These are phyloP conservation scores for Periophthalmodon schlosseri DNA, from an alignment of 2,113 vertebrate genomes.

Conservation along the genomic window DNA sequence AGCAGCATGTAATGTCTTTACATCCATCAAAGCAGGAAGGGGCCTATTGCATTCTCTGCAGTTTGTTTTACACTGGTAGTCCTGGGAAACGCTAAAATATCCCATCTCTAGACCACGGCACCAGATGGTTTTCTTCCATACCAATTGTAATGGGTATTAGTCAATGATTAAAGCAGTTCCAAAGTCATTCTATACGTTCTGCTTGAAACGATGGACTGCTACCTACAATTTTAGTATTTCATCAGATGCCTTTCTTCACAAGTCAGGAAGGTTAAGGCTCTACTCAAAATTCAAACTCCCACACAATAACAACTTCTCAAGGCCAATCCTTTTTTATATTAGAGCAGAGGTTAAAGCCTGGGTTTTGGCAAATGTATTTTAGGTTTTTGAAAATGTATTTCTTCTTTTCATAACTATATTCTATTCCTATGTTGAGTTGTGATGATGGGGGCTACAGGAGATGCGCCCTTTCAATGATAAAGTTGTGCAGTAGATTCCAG, in stretches of 20 bases:
- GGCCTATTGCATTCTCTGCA: conserved; percentile 30
- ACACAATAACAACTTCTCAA: background rate
- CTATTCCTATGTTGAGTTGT: background rate
- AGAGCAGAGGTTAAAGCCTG: background rate
- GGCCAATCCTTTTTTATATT: background rate
- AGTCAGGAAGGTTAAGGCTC: background rate
- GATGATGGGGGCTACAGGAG: background rate
- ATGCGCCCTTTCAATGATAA: background rate
- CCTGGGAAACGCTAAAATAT: conserved; percentile 36
- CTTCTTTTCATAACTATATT: background rate
- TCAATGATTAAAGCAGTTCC: too few species aligned
- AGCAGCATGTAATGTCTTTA: conserved; percentile 59
- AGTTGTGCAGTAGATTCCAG: too few species aligned
- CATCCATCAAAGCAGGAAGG: conserved; percentile 51
- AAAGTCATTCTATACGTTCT: background rate
- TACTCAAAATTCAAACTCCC: conserved; percentile 3
- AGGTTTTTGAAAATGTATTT: too few species aligned
- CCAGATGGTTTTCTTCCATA: conserved; percentile 25
- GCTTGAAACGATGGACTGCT: background rate
- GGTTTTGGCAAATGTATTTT: background rate
- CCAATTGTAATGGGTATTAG: background rate
- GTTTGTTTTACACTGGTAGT: conserved; percentile 52
- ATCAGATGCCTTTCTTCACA: background rate
- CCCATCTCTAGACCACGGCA: conserved; percentile 30
- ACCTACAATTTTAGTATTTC: background rate